Percentiles rank a stretch among this genome's conserved stretches.
Conservation (phyloP, 2,797 vertebrate species). For the Chrysocyon brachyurus region DNA sequence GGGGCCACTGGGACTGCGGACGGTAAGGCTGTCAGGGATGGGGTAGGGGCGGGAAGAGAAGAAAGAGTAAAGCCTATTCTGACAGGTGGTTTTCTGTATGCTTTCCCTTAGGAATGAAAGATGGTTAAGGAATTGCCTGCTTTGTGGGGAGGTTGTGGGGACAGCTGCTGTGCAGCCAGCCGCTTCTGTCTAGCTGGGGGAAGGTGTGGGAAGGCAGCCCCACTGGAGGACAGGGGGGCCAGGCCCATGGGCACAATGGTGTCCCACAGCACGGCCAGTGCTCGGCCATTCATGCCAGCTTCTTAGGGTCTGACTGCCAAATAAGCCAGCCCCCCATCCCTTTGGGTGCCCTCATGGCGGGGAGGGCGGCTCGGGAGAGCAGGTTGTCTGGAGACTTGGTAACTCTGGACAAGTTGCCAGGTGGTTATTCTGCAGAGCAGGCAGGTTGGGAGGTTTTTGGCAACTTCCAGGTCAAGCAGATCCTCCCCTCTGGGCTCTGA, state of each 20-base stretch:
- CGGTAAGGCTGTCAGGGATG: not conserved
- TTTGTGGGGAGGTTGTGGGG: not conserved
- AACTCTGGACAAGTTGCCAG: not conserved
- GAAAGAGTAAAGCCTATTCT: not conserved
- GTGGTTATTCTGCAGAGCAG: not conserved
- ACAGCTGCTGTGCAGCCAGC: not conserved
- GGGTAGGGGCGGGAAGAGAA: not conserved
- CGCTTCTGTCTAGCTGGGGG: not conserved
- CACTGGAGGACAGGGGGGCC: not conserved
- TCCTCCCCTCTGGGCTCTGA: not conserved
- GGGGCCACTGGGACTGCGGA: not conserved
- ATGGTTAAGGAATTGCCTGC: not conserved
- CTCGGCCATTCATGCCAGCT: conserved; percentile 66
- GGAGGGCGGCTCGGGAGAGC: not conserved
- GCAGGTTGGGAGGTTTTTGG: not conserved
- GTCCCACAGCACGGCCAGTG: conserved; percentile 60
- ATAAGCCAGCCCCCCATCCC: conserved; percentile 72
- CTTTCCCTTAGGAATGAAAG: conserved; percentile 6
- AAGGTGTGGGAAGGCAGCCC: not conserved
- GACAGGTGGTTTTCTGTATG: not conserved
- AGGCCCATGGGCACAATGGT: conserved; percentile 17
- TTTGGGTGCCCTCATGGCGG: conserved; percentile 4
- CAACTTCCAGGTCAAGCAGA: not conserved
- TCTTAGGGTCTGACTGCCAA: conserved; percentile 72
- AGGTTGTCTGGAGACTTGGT: too few species aligned